Conservation (phyloP, 2,797 vertebrate genomes). For the Helarctos malayanus region DNA sequence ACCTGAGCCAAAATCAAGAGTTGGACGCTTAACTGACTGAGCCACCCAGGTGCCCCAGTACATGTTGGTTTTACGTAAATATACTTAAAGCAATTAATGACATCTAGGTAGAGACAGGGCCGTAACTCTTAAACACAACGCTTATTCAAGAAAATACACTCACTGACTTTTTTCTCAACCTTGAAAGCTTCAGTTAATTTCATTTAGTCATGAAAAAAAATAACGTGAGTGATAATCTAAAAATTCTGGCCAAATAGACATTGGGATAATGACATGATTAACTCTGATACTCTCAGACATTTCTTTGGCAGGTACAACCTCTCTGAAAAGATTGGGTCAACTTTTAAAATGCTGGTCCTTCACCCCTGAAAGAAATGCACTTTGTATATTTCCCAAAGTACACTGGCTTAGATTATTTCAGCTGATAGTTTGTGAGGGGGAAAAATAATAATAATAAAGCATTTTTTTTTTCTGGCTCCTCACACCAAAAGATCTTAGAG, state of each 20-base stretch:
- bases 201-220: slow-evolving; percentile 25
- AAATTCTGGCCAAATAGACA: background rate
- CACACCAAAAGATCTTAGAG: background rate
- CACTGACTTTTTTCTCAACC: background rate
- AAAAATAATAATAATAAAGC: background rate
- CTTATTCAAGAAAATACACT: background rate
- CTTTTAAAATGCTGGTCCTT: slow-evolving; percentile 26
- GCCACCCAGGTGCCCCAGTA: background rate
- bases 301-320: background rate
- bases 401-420: background rate
- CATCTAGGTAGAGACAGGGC: background rate
- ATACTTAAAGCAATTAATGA: background rate
- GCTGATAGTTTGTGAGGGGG: background rate
- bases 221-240: background rate
- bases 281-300: background rate
- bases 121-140: background rate
- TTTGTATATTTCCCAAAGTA: background rate
- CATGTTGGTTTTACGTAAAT: background rate
- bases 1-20: background rate
- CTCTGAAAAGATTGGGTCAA: background rate
- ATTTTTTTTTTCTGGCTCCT: slow-evolving; percentile 18
- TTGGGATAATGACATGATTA: background rate
- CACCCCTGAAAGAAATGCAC: background rate
- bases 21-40: background rate
- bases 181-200: background rate